These are phyloP conservation scores for Sternotherus odoratus DNA, from an alignment of 2,797 vertebrate species.

Conservation along the genomic window DNA sequence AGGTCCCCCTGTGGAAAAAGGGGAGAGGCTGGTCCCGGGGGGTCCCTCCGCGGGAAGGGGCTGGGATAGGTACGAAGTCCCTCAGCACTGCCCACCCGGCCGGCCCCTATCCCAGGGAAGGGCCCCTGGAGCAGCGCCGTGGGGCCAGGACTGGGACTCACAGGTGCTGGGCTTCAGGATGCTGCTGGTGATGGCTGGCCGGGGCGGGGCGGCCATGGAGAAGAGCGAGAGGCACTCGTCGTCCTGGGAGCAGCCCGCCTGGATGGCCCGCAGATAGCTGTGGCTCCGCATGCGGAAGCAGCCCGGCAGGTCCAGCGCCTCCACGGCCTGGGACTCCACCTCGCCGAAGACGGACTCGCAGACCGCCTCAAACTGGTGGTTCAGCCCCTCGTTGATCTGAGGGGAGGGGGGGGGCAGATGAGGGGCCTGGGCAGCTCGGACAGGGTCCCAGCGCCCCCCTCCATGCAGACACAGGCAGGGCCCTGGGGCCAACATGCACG, in stretches of 20 bases:
- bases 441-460: accelerated
- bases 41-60: not conserved
- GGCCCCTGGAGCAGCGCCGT: not conserved
- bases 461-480: not conserved
- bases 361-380: constrained; percentile 94
- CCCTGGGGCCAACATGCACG: not conserved
- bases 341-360: constrained; percentile 97
- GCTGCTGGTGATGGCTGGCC: constrained; percentile 85
- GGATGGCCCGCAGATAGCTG: constrained; percentile 98
- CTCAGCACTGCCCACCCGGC: not conserved
- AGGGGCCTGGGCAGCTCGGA: not conserved
- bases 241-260: constrained; percentile 98
- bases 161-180: constrained; percentile 91
- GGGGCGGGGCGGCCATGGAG: constrained; percentile 90
- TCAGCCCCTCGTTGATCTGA: constrained; percentile 94
- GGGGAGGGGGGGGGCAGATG: not conserved
- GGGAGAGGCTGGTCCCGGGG: too few relatives aligned
- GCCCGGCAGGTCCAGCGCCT: constrained; percentile 96
- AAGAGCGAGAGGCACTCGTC: constrained; percentile 98
- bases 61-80: not conserved
- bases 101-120: not conserved
- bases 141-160: constrained; percentile 78
- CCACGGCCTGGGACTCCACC: constrained; percentile 96
- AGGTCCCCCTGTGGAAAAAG: not conserved
- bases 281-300: constrained; percentile 98